Evolutionary conservation across 2,113 vertebrate genomes (phyloP).

Genomic region (Amphilophus citrinellus): DNA sequence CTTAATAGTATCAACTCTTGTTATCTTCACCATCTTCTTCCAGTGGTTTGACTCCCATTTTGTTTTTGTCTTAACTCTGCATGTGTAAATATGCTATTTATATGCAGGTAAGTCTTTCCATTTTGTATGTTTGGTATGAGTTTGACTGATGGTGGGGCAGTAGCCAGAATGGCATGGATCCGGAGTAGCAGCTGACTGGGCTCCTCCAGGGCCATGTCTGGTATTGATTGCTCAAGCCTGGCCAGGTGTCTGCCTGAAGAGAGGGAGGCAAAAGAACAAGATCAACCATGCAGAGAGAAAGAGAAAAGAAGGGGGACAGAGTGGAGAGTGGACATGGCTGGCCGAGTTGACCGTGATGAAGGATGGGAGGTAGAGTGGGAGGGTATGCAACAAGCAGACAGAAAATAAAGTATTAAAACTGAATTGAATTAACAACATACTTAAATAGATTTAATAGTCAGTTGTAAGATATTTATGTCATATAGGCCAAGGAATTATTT

Average conservation of each 20-base stretch:
- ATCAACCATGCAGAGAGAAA: conserved; percentile 48
- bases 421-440: neutral
- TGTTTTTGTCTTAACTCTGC: neutral
- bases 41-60: neutral
- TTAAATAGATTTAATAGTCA: neutral
- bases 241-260: conserved; percentile 55
- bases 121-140: conserved; percentile 27
- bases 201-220: conserved; percentile 50
- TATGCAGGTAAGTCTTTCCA: neutral
- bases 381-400: neutral
- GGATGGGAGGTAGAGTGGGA: neutral
- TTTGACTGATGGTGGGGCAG: conserved; percentile 53
- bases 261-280: conserved; percentile 40
- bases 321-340: conserved; percentile 28
- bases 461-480: neutral
- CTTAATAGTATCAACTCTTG: neutral
- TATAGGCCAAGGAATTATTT: neutral
- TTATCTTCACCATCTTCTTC: neutral
- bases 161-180: conserved; percentile 31
- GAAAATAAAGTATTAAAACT: conserved; percentile 2
- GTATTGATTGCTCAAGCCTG: conserved; percentile 68
- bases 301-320: neutral
- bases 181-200: conserved; percentile 44
- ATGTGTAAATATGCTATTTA: neutral
- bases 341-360: conserved; percentile 3